Evolutionary conservation across 2,888 invertebrate species (phyloP), one percentile per base, ranked within the genome.

Genomic region (Volucella inanis): DNA sequence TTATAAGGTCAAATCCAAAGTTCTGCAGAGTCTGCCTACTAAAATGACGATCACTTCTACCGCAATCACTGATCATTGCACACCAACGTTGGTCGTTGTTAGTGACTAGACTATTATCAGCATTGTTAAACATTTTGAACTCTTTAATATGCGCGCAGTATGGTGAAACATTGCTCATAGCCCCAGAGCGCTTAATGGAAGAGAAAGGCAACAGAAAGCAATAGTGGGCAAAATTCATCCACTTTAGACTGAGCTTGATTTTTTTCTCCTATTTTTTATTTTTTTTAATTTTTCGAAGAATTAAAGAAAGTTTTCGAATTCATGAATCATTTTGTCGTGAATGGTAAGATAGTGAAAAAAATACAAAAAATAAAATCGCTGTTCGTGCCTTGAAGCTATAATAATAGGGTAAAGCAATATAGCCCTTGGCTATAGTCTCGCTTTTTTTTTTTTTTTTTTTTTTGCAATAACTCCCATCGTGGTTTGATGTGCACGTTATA

Each of bases 121-220:
- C 50, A 31, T 15, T 18, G 1, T 59, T 57, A 3, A 76, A 65
- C 22, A 67, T 68, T 83, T 78, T 78, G 64, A 83, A 79, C 83
- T 83, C 67, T 80, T 84, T 84, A 84, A 76, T 84, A 84, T 84
- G 84, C 84, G 57, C 75, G 43, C 64, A 74, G 57, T 74, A 79
- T 78, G 57, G 65, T 57, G 45, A 79, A 74, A 76, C 49, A 38
- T 64, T 67, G 11, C 31, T 70, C 70, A 45, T 52, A 52, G 47
- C 75, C 22, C 50, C 18, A 18, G 12, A n/a, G 67, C 8, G 22
- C 52, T 52, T 54, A 43, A 76, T 43, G 50, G 62, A 50, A 59
- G 79, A 80, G 77, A 78, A 78, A 78, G 77, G 77, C 64, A 22
- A 4, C 22, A 65, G 45, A 82, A 72, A 77, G 54, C 75, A 81